Base-by-base conservation (phyloP, 2,797 vertebrate species). In the Tenualosa thibaudeaui region DNA sequence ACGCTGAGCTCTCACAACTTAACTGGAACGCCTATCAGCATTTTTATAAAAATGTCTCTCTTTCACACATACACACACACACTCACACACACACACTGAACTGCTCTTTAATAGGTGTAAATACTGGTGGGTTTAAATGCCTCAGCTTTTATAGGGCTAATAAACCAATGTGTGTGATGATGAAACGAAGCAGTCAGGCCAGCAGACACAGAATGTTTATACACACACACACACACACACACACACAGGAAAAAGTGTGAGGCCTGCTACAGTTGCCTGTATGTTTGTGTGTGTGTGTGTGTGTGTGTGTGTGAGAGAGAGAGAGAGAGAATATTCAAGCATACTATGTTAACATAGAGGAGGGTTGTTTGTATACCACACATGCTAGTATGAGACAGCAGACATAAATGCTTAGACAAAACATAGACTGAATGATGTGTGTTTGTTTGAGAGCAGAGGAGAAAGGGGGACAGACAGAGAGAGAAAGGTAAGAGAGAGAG, bases 211-310 rank as follows among this genome's bases (percentile, higher is more conserved):
- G 51, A 51, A 54, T 22, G 19, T 58, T 19, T 13, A 19, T 12
- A 71, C 68, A 71, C 68, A 40, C 31, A 40, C 68, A 71, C 68
- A 65, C 60, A 65, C 60, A 65, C 24, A 31, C 60, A 65, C 60
- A 65, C n/a, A 58, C 54, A 58, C 19, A 58, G 3, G 15, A 56
- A 5, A 53, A 53, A 53, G 51, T 2, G 8, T 53, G 2, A 53
- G 51, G 51, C 51, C 51, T 53, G n/a, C 5, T 4, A 19, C 19
- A 31, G 31, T 31, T 31, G 31, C 31, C 31, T 0, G 31, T 31
- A 31, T 31, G 6, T n/a, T n/a, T 9, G n/a, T n/a, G 58, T n/a
- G 22, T n/a, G 6, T n/a, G 58, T 9, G n/a, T n/a, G 58, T n/a
- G 22, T n/a, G 60, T 31, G 60, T 31, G 60, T 13, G 10, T 12